Evolutionary conservation across 2,888 invertebrate genomes (phyloP).

Genomic region (Neocrepidodera transversa): DNA sequence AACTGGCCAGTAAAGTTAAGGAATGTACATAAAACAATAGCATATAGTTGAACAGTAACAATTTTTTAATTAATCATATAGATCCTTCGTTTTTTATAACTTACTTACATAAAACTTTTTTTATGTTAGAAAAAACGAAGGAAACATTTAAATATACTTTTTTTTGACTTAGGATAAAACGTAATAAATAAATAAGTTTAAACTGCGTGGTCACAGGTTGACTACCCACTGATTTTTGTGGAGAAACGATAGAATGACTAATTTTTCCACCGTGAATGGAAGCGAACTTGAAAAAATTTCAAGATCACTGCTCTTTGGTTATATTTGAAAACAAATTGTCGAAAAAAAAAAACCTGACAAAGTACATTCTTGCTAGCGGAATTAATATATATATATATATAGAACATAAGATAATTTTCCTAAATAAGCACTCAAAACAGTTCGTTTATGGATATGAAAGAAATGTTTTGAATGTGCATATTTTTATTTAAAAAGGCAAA

Average conservation of each 20-base stretch:
- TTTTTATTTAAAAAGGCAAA: no score
- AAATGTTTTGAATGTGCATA: no score
- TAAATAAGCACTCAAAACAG: no score
- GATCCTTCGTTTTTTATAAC: constrained; percentile 19
- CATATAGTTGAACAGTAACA: constrained; percentile 38
- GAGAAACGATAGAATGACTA: constrained; percentile 48
- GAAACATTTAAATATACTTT: constrained; percentile 28
- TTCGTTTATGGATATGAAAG: no score
- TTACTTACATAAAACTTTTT: constrained; percentile 15
- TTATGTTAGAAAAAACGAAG: constrained; percentile 24
- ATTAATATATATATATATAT: no score
- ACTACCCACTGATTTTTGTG: constrained; percentile 43
- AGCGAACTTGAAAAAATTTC: constrained; percentile 16
- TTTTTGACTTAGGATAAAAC: constrained; percentile 27
- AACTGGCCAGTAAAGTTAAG: constrained; percentile 44
- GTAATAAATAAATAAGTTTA: constrained; percentile 50
- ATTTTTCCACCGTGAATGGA: constrained; percentile 44
- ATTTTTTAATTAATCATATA: constrained; percentile 26
- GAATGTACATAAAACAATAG: constrained; percentile 44
- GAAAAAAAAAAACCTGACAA: no score
- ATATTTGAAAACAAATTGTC: no score
- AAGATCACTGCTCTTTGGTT: constrained; percentile 38
- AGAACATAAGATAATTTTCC: no score
- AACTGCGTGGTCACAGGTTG: constrained; percentile 48
- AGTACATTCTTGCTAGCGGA: no score